Evolutionary conservation across 53 echinoderm and acorn worm genomes (phyloP).

Genomic region (Holothuria leucospilota): DNA sequence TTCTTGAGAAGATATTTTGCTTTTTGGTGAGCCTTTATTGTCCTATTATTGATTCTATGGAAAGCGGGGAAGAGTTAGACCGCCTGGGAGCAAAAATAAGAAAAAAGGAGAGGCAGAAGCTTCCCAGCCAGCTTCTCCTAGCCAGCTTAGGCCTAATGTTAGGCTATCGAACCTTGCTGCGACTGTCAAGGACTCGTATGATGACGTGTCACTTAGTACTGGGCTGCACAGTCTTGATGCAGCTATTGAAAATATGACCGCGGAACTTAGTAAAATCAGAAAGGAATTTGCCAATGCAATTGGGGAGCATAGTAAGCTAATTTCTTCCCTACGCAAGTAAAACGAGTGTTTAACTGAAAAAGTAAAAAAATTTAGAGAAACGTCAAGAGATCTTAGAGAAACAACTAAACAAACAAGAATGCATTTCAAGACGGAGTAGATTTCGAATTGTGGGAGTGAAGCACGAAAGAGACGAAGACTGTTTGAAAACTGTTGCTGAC

Average conservation of each 20-base stretch:
- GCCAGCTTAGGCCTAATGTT: too few species aligned
- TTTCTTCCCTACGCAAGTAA: slow-evolving; percentile 4
- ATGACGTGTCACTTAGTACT: not conserved
- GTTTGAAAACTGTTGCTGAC: too few species aligned
- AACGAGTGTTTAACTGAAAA: not conserved
- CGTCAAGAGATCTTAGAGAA: not conserved
- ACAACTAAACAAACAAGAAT: not conserved
- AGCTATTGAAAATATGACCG: not conserved
- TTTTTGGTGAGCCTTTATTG: not conserved
- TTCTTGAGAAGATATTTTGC: too few species aligned
- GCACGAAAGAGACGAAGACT: too few species aligned
- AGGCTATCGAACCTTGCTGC: too few species aligned
- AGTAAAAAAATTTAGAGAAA: not conserved
- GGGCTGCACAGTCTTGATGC: not conserved
- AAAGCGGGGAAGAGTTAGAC: not conserved
- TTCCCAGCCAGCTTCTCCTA: too few species aligned
- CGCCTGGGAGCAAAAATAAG: not conserved
- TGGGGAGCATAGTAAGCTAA: not conserved
- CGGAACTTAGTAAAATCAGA: not conserved
- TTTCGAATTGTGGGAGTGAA: too few species aligned
- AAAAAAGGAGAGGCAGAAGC: not conserved
- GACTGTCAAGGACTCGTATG: not conserved
- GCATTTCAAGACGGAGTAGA: not conserved
- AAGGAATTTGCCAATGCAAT: too few species aligned
- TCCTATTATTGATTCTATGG: not conserved